Conservation (phyloP, 2,888 invertebrate genomes). For the Monochamus alternatus region DNA sequence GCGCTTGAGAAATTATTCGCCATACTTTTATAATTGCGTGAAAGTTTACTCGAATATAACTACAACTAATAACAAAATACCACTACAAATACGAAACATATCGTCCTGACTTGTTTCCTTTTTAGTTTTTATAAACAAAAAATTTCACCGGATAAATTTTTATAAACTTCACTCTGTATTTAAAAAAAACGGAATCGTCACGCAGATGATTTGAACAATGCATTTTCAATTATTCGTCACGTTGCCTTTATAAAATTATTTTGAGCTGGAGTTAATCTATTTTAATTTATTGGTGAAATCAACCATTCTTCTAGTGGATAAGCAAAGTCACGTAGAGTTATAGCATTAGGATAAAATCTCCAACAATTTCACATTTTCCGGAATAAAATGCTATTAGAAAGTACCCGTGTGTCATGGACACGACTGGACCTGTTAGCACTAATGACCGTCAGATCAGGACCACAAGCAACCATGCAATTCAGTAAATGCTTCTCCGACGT, state of each 20-base stretch:
- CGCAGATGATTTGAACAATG: slow-evolving; percentile 31
- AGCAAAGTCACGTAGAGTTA: slow-evolving; percentile 45
- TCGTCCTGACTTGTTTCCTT: too few relatives aligned
- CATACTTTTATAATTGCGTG: too few relatives aligned
- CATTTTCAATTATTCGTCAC: slow-evolving; percentile 32
- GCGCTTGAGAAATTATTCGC: too few relatives aligned
- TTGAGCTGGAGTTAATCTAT: slow-evolving; percentile 15
- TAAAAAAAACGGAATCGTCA: not conserved
- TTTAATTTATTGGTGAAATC: slow-evolving; percentile 46
- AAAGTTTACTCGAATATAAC: too few relatives aligned
- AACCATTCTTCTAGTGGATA: slow-evolving; percentile 43
- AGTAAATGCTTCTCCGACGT: slow-evolving; percentile 55
- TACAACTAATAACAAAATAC: too few relatives aligned
- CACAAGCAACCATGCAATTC: slow-evolving; percentile 52
- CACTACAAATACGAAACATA: too few relatives aligned
- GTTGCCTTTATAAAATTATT: not conserved
- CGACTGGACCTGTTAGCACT: slow-evolving; percentile 49
- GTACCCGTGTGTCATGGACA: slow-evolving; percentile 53
- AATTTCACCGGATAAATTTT: too few relatives aligned
- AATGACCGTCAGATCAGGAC: slow-evolving; percentile 47
- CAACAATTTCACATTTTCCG: slow-evolving; percentile 44
- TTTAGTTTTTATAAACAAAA: too few relatives aligned
- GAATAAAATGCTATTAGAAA: slow-evolving; percentile 46
- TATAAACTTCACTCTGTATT: too few relatives aligned
- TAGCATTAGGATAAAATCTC: slow-evolving; percentile 48